These are phyloP conservation scores for Aphrocallistes beatrix DNA, from an alignment of 37 sponge, comb jelly and placozoan genomes.

Conservation along the genomic window DNA sequence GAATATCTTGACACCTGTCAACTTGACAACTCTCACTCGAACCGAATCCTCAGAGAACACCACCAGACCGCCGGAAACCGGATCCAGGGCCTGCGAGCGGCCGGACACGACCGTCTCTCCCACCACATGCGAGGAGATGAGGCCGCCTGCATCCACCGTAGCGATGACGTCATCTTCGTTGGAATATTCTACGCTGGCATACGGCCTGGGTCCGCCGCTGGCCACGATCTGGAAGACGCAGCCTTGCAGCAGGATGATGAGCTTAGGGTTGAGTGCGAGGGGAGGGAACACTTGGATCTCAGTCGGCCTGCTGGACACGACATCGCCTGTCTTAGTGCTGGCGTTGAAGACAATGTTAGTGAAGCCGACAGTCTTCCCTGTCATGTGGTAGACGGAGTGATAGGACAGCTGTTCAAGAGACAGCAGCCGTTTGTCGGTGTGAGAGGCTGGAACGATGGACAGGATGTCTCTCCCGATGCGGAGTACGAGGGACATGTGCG, in stretches of 20 bases:
- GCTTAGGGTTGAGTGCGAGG: background rate
- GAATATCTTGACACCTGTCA: conserved; percentile 69
- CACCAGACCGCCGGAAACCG: conserved; percentile 11
- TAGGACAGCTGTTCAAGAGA: background rate
- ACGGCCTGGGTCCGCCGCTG: conserved; percentile 54
- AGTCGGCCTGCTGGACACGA: conserved; percentile 46
- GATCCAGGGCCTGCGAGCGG: conserved; percentile 36
- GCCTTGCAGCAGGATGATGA: conserved; percentile 21
- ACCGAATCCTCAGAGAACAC: conserved; percentile 45
- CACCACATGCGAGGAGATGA: conserved; percentile 29
- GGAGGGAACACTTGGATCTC: conserved; percentile 46
- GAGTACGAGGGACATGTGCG: conserved; percentile 9
- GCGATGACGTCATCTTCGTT: conserved; percentile 37
- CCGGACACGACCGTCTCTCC: conserved; percentile 45
- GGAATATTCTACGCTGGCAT: conserved; percentile 36
- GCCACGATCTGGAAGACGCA: conserved; percentile 34
- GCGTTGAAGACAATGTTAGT: conserved; percentile 62
- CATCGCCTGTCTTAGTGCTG: conserved; percentile 27
- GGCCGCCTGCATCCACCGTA: conserved; percentile 45
- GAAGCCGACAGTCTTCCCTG: conserved; percentile 48
- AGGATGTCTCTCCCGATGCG: background rate
- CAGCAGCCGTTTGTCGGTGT: background rate
- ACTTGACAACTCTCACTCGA: conserved; percentile 38
- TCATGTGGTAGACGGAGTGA: conserved; percentile 18
- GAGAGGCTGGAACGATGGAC: conserved; percentile 24